Conservation (phyloP, 2,113 vertebrate species). For the Hemicordylus capensis region DNA sequence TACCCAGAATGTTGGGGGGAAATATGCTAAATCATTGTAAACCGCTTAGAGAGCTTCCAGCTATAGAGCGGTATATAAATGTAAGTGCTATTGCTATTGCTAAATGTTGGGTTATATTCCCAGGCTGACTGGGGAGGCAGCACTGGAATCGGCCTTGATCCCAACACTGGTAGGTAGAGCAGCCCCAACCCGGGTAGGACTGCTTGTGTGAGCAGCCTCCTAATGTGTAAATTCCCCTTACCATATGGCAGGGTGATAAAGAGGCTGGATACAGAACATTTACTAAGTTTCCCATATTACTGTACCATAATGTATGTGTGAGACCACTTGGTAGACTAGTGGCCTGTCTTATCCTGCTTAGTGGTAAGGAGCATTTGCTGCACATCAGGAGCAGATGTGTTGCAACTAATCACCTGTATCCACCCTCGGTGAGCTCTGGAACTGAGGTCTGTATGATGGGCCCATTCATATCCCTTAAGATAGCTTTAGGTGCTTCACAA, state of each 20-base stretch:
- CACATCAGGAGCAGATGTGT: not conserved
- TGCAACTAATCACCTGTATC: not conserved
- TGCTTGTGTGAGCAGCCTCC: too few relatives aligned
- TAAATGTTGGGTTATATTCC: too few relatives aligned
- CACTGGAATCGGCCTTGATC: too few relatives aligned
- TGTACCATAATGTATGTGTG: not conserved
- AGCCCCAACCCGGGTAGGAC: too few relatives aligned
- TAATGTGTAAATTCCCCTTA: not conserved
- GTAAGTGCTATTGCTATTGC: too few relatives aligned
- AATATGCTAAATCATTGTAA: too few relatives aligned
- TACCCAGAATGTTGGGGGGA: too few relatives aligned
- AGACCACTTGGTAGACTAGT: not conserved
- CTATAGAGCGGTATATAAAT: too few relatives aligned
- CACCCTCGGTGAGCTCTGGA: not conserved
- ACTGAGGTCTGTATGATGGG: not conserved
- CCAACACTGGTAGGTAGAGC: too few relatives aligned
- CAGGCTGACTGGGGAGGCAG: too few relatives aligned
- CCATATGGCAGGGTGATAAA: not conserved
- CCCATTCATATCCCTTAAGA: not conserved
- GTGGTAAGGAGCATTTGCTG: not conserved
- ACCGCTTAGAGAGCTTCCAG: too few relatives aligned
- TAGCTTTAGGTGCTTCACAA: conserved; percentile 1
- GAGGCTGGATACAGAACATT: not conserved
- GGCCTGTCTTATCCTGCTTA: not conserved
- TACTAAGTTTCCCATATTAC: not conserved